phyloP scores from a whole-genome alignment of 2,113 vertebrate species.

The Pelvicachromis taeniatus region DNA sequence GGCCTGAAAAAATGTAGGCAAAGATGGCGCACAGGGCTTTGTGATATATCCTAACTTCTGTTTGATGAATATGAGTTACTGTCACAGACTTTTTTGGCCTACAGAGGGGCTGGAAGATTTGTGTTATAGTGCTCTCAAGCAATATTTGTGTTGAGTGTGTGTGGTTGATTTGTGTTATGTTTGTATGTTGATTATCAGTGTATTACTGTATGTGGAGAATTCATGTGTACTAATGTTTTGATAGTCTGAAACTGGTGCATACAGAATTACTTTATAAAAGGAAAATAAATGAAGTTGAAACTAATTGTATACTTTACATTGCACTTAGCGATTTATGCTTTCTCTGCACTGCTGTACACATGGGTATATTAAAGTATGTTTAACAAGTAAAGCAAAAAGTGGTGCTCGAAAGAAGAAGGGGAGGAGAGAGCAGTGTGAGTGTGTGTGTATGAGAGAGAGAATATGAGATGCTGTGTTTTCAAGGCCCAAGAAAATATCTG shows the following conservation, averaged over 20 bases:
- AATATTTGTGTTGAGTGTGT: not conserved
- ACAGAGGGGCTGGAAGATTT: not conserved
- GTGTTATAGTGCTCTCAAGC: not conserved
- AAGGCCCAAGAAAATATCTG: not conserved
- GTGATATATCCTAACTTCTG: not conserved
- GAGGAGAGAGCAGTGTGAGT: not conserved
- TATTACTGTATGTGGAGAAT: not conserved
- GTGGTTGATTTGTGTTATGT: not conserved
- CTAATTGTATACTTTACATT: not conserved
- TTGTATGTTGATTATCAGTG: not conserved
- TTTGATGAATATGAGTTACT: not conserved
- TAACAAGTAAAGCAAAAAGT: not conserved
- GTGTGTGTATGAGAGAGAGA: not conserved
- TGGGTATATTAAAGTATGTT: not conserved
- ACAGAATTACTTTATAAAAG: not conserved
- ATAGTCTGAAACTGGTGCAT: not conserved
- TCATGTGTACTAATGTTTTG: not conserved
- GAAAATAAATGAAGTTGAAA: not conserved
- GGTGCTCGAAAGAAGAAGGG: not conserved
- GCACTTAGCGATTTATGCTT: not conserved
- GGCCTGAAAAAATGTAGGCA: not conserved
- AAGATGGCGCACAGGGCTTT: not conserved
- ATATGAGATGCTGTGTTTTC: not conserved
- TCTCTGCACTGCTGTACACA: not conserved
- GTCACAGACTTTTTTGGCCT: not conserved